Percentiles rank a stretch among this genome's conserved stretches.
Evolutionary conservation across 2,113 vertebrate species (phyloP).

Genomic region (Pitta sordida): DNA sequence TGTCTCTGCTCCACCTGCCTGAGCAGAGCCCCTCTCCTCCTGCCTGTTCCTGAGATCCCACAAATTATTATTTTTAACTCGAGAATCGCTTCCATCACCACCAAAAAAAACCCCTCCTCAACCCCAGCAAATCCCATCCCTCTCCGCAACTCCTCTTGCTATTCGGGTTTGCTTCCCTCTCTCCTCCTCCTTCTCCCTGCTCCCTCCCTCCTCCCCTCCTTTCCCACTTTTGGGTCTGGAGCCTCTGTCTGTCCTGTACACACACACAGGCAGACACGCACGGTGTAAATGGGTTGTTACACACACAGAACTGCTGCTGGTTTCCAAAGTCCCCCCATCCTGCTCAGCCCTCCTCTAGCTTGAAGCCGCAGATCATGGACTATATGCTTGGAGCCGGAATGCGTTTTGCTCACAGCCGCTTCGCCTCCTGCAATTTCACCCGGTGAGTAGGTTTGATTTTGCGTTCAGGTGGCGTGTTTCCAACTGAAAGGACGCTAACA

Average conservation of each 20-base stretch:
- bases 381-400: slow-evolving; percentile 36
- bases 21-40: neutral
- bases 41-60: neutral
- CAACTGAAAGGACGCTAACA: neutral
- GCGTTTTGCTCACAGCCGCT: slow-evolving; percentile 25
- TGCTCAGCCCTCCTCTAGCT: neutral
- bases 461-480: neutral
- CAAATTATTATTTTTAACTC: neutral
- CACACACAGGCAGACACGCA: neutral
- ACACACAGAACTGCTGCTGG: slow-evolving; percentile 6
- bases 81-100: neutral
- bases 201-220: neutral
- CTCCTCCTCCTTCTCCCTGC: neutral
- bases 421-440: slow-evolving; percentile 48
- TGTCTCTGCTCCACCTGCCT: neutral
- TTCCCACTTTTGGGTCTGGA: neutral
- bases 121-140: neutral
- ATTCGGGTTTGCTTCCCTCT: neutral
- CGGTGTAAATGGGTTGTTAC: neutral
- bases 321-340: slow-evolving; percentile 3
- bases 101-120: neutral
- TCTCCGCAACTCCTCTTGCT: neutral
- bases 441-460: slow-evolving; percentile 68
- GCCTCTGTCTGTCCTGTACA: neutral
- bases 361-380: slow-evolving; percentile 61